Conservation (phyloP, 1,140 invertebrate species). For the Spodoptera frugiperda region DNA sequence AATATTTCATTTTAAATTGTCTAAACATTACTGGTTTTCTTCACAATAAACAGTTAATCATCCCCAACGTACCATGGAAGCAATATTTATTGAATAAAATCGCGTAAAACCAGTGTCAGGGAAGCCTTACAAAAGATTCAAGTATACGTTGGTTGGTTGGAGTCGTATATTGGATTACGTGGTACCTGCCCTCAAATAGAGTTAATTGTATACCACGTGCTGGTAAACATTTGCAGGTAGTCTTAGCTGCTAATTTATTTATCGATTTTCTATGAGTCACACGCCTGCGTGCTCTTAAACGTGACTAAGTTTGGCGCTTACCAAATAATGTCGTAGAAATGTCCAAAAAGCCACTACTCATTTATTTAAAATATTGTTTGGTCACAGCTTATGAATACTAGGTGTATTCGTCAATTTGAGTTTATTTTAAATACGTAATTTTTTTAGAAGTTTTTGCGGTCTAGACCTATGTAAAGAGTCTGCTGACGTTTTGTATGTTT, state of each 20-base stretch:
- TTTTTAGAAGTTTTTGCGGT: slow-evolving; percentile 11
- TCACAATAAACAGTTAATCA: background rate
- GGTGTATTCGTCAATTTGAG: background rate
- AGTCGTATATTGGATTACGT: slow-evolving; percentile 44
- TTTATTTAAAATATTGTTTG: no score
- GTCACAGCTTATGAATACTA: background rate
- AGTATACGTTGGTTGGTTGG: slow-evolving; percentile 12
- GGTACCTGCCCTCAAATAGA: slow-evolving; percentile 14
- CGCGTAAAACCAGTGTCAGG: slow-evolving; percentile 49
- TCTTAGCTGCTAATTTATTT: slow-evolving; percentile 8
- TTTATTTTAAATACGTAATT: background rate
- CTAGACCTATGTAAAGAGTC: background rate
- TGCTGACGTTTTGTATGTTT: background rate
- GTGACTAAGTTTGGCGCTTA: background rate
- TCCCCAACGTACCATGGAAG: background rate
- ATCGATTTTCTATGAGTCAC: slow-evolving; percentile 22
- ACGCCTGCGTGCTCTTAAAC: background rate
- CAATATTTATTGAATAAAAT: slow-evolving; percentile 13
- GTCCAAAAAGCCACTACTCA: no score
- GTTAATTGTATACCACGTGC: slow-evolving; percentile 37
- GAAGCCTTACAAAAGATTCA: slow-evolving; percentile 57
- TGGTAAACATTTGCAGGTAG: slow-evolving; percentile 30
- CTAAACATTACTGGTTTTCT: background rate
- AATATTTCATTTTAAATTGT: background rate
- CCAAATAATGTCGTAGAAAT: background rate